phyloP scores from a whole-genome alignment of 2,113 vertebrate genomes.

The Psammodynastes pulverulentus region DNA sequence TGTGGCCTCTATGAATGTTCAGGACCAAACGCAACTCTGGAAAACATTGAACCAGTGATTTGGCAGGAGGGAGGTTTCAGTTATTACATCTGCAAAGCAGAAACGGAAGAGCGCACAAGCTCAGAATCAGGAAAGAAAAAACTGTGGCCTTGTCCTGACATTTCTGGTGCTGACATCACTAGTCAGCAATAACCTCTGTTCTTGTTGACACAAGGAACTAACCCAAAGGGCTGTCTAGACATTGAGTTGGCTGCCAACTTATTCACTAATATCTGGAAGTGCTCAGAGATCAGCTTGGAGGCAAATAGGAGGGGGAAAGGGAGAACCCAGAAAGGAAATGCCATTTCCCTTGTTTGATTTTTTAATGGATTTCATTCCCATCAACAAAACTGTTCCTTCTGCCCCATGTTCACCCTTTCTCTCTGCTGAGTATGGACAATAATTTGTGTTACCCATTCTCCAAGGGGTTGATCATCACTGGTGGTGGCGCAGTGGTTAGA shows the following conservation, averaged over 20 bases:
- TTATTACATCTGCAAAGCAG: not conserved
- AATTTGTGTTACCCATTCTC: not conserved
- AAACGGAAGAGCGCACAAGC: not conserved
- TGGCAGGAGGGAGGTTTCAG: not conserved
- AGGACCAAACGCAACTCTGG: not conserved
- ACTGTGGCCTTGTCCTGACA: constrained; percentile 24
- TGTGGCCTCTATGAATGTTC: not conserved
- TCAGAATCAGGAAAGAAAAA: not conserved
- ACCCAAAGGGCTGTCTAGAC: constrained; percentile 21
- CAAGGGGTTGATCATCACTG: not conserved
- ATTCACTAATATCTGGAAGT: constrained; percentile 27
- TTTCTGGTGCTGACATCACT: constrained; percentile 29
- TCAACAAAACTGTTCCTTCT: not conserved
- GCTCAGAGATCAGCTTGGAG: constrained; percentile 8
- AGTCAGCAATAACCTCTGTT: constrained; percentile 22
- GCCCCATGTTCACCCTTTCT: not conserved
- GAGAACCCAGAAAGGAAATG: not conserved
- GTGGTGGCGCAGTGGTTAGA: not conserved
- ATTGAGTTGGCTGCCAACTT: constrained; percentile 12
- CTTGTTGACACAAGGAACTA: constrained; percentile 24
- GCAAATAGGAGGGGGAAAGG: not conserved
- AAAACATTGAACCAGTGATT: not conserved
- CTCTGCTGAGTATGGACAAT: not conserved
- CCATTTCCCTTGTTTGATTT: constrained; percentile 4
- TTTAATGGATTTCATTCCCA: not conserved